These are phyloP conservation scores for Dryobates pubescens DNA, from an alignment of 2,797 vertebrate genomes.

Conservation along the genomic window DNA sequence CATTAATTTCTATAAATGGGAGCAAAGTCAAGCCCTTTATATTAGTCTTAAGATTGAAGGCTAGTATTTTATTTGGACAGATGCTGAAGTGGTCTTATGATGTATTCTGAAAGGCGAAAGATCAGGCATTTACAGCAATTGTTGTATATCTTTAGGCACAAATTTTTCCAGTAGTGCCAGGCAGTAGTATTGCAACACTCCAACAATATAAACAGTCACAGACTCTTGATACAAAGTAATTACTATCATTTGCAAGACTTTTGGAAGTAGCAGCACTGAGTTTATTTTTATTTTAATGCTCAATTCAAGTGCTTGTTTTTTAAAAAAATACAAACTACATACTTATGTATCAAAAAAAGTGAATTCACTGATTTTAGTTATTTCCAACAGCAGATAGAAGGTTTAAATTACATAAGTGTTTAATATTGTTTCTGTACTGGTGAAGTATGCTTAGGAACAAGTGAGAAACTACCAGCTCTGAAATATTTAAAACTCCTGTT, in stretches of 20 bases:
- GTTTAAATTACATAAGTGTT: background rate
- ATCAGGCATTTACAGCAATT: background rate
- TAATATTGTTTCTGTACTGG: background rate
- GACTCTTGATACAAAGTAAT: background rate
- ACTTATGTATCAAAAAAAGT: background rate
- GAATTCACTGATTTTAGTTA: background rate
- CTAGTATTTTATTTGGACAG: background rate
- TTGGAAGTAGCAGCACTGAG: background rate
- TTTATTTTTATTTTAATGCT: background rate
- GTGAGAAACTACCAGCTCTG: background rate
- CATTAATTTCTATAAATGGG: background rate
- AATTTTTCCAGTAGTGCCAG: background rate
- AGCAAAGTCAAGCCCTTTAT: background rate
- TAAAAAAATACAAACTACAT: background rate
- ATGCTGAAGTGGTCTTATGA: background rate
- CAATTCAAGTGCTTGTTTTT: background rate
- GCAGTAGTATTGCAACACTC: background rate
- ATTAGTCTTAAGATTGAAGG: background rate
- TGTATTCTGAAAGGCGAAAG: background rate
- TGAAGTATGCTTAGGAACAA: background rate
- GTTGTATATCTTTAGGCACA: background rate
- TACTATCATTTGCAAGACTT: background rate
- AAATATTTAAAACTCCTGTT: background rate
- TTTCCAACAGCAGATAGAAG: background rate
- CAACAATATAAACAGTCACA: background rate